Evolutionary conservation across 2,888 invertebrate genomes (phyloP), one percentile per base, ranked within the genome.

Genomic region (Drosophila birchii): DNA sequence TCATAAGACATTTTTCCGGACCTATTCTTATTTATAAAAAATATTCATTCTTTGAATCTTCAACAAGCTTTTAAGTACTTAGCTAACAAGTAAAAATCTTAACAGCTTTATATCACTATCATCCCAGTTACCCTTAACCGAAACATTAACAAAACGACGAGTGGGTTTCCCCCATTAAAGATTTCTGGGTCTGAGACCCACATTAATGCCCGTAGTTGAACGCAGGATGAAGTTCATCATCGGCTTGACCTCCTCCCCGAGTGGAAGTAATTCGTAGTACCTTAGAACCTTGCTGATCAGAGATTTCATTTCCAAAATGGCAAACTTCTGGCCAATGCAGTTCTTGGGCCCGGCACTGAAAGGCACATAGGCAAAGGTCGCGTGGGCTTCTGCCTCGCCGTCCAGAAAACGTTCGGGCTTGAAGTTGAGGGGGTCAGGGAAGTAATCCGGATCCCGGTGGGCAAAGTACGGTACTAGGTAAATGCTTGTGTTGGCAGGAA

Each of bases 301-400:
- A 0, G 78, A 60, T 72, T 91, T 91, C 85, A 91, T 89, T 69
- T 91, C 91, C 5, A 91, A 75, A 63, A 91, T 72, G 29, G 91
- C 91, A 73, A 90, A 91, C 73, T 90, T 91, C 68, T 91, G 91
- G 1, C 91, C 91, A 66, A 91, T 88, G 44, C 91, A 91, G 66
- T 91, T 91, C 51, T 85, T 83, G 6, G 91, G 90, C 1, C 91
- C 91, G 1, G 91, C 91, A 75, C 90, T 90, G 53, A 91, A 91
- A 1, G 91, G 91, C 43, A 90, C 16, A 70, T 86, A 91, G n/a
- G 84, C 75, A 29, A 86, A 91, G 0, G 80, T 81, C 56, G 85
- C 68, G 1, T 70, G 67, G 12, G 61, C 75, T 0, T 78, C 81
- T 0, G 54, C 66, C 0, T 93, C 92, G 74, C 95, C 94, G 0